Conservation (phyloP, 1,140 invertebrate genomes). For the Triops longicaudatus region DNA sequence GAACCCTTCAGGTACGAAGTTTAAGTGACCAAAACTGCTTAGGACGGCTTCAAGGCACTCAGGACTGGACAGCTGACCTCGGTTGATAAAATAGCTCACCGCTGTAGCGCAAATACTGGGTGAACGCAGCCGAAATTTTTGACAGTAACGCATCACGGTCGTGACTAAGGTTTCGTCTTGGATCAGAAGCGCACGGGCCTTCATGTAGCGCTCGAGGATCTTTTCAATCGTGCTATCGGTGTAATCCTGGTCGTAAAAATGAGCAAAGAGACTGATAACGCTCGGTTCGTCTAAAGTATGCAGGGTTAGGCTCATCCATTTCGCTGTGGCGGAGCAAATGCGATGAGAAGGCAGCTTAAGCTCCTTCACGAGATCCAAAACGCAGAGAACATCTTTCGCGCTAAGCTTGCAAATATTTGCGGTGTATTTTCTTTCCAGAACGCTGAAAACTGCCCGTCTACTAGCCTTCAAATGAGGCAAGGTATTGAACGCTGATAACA, state of each 20-base stretch:
- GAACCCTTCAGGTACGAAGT: slow-evolving; percentile 45
- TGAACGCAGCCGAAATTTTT: slow-evolving; percentile 50
- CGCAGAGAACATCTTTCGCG: slow-evolving; percentile 46
- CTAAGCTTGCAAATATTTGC: slow-evolving; percentile 49
- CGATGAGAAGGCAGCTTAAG: slow-evolving; percentile 40
- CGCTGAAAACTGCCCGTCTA: slow-evolving; percentile 49
- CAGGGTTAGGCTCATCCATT: slow-evolving; percentile 54
- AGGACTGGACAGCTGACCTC: slow-evolving; percentile 44
- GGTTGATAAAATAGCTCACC: slow-evolving; percentile 49
- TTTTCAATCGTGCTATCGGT: slow-evolving; percentile 46
- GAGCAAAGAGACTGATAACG: slow-evolving; percentile 49
- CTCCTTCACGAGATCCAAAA: slow-evolving; percentile 42
- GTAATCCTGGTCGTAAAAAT: slow-evolving; percentile 47
- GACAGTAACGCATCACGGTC: slow-evolving; percentile 53
- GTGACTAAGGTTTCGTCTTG: slow-evolving; percentile 49
- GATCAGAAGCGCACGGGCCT: slow-evolving; percentile 42
- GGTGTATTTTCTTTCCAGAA: slow-evolving; percentile 53
- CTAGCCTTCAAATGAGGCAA: slow-evolving; percentile 51
- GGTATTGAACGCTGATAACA: slow-evolving; percentile 49
- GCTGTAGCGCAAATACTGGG: slow-evolving; percentile 48
- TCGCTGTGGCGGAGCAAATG: slow-evolving; percentile 44
- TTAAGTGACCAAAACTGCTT: slow-evolving; percentile 52
- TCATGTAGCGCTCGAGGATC: slow-evolving; percentile 54
- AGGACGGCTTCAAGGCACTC: slow-evolving; percentile 51
- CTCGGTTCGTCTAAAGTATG: slow-evolving; percentile 51